A percentile compares a stretch with the other conserved stretches of the same genome.
Conservation (phyloP, 2,888 invertebrate species). For the Nudaria mundana region DNA sequence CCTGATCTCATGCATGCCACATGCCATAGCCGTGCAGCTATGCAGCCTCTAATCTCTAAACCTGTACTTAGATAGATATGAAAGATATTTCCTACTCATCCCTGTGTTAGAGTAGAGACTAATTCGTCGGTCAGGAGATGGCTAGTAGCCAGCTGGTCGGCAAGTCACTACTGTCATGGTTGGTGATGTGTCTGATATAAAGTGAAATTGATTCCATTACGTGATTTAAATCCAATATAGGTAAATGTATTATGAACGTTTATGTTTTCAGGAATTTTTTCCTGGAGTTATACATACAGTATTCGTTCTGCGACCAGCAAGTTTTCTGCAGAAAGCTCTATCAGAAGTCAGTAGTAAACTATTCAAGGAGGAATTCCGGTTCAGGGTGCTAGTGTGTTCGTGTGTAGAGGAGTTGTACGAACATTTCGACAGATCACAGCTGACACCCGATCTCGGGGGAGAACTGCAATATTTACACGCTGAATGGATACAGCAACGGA, state of each 20-base stretch:
- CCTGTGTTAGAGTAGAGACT: too few species aligned
- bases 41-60: too few species aligned
- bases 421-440: constrained; percentile 90
- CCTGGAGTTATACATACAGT: constrained; percentile 96
- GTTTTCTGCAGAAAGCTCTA: constrained; percentile 97
- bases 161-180: too few species aligned
- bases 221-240: not conserved
- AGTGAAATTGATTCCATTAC: too few species aligned
- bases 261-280: constrained; percentile 92
- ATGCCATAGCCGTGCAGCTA: too few species aligned
- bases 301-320: constrained; percentile 95
- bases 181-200: too few species aligned
- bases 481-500: constrained; percentile 98
- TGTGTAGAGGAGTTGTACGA: constrained; percentile 92
- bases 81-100: too few species aligned
- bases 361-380: constrained; percentile 95
- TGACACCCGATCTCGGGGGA: constrained; percentile 95
- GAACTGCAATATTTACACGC: constrained; percentile 94
- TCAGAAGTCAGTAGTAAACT: constrained; percentile 96
- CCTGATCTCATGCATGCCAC: too few species aligned
- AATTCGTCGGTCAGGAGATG: too few species aligned
- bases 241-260: too few species aligned
- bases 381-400: constrained; percentile 93
- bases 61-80: too few species aligned
- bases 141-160: too few species aligned